phyloP scores from a whole-genome alignment of 2,797 vertebrate genomes.

The Helostoma temminkii region DNA sequence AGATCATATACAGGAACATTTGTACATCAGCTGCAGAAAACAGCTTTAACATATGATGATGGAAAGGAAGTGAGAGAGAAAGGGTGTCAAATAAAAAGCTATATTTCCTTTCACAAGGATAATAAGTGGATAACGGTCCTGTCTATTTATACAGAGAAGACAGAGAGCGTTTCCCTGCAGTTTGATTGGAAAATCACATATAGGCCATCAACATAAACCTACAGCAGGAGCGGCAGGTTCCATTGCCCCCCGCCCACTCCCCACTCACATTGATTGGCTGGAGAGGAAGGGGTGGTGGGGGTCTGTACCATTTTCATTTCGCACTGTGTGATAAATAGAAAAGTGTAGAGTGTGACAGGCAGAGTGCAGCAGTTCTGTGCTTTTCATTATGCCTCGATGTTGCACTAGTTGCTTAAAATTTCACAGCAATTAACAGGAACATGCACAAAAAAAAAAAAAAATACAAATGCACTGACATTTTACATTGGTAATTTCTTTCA shows the following conservation, averaged over 20 bases:
- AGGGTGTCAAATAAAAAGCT: slow-evolving; percentile 66
- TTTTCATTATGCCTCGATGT: slow-evolving; percentile 38
- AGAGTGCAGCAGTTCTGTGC: slow-evolving; percentile 2
- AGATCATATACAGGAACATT: slow-evolving; percentile 77
- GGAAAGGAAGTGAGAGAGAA: slow-evolving; percentile 56
- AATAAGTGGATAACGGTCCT: slow-evolving; percentile 65
- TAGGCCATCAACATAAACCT: slow-evolving; percentile 54
- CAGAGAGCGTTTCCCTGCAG: slow-evolving; percentile 46
- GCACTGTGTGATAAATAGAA: slow-evolving; percentile 55
- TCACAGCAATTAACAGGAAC: slow-evolving; percentile 39
- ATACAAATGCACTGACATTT: slow-evolving; percentile 9
- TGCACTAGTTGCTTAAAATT: slow-evolving; percentile 18
- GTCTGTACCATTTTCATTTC: slow-evolving; percentile 54
- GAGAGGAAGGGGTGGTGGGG: too few species aligned
- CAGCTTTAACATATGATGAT: slow-evolving; percentile 63
- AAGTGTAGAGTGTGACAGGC: slow-evolving; percentile 16
- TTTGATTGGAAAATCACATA: slow-evolving; percentile 73
- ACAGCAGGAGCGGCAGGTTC: slow-evolving; percentile 33
- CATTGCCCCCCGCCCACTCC: background rate
- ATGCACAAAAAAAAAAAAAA: slow-evolving; percentile 30
- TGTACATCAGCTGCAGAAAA: slow-evolving; percentile 70
- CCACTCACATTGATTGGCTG: slow-evolving; percentile 29
- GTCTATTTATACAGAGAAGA: slow-evolving; percentile 61
- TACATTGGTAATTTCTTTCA: slow-evolving; percentile 30
- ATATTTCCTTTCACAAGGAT: slow-evolving; percentile 56